A percentile compares a stretch with the other conserved stretches of the same genome.
These are phyloP conservation scores for Drosophila kurseongensis DNA, from an alignment of 1,140 invertebrate genomes.

Conservation along the genomic window DNA sequence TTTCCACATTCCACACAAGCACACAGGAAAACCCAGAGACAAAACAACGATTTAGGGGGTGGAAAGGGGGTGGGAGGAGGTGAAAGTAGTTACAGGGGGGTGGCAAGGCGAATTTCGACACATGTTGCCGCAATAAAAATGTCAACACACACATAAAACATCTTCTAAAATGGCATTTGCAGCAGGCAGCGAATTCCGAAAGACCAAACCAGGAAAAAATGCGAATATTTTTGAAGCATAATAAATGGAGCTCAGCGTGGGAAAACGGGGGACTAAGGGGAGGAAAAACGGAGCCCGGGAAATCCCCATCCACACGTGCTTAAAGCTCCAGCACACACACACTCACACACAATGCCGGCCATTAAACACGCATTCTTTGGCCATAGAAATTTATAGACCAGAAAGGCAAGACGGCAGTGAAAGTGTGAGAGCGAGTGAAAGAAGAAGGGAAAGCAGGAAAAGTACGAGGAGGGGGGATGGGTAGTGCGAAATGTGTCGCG, in stretches of 20 bases:
- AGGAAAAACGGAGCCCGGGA: slow-evolving; percentile 35
- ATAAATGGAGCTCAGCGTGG: slow-evolving; percentile 64
- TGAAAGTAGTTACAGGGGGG: slow-evolving; percentile 2
- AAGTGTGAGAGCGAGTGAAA: slow-evolving; percentile 51
- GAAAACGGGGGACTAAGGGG: slow-evolving; percentile 1
- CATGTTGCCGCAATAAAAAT: slow-evolving; percentile 83
- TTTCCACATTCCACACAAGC: slow-evolving; percentile 52
- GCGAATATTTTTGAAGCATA: slow-evolving; percentile 72
- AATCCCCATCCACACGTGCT: slow-evolving; percentile 61
- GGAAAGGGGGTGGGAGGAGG: background rate
- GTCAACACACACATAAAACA: slow-evolving; percentile 82
- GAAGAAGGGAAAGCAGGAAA: slow-evolving; percentile 58
- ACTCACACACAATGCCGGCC: slow-evolving; percentile 67
- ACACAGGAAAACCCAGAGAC: slow-evolving; percentile 17
- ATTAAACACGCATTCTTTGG: slow-evolving; percentile 81
- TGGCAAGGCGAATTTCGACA: slow-evolving; percentile 63
- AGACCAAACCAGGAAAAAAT: slow-evolving; percentile 38
- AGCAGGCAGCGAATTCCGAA: slow-evolving; percentile 66
- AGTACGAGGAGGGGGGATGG: slow-evolving; percentile 14
- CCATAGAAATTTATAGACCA: slow-evolving; percentile 82
- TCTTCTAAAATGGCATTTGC: slow-evolving; percentile 82
- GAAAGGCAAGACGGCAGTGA: slow-evolving; percentile 65
- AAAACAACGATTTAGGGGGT: slow-evolving; percentile 34
- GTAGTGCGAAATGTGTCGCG: slow-evolving; percentile 70
- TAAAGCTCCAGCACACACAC: slow-evolving; percentile 45